Evolutionary conservation across 2,888 invertebrate species (phyloP).

Genomic region (Cryptophagus acutangulus): DNA sequence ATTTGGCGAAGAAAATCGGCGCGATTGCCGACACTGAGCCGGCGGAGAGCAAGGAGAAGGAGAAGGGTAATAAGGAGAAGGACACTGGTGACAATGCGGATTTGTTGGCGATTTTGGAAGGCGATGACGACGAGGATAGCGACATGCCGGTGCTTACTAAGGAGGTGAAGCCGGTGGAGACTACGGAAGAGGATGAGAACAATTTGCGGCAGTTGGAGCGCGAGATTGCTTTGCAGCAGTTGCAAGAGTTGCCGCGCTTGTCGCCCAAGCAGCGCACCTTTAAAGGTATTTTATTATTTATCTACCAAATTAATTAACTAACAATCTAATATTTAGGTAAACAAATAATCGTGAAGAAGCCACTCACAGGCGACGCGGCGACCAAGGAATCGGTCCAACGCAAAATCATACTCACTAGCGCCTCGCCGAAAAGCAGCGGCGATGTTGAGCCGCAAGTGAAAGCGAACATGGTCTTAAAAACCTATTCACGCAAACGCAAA

Average conservation of each 20-base stretch:
- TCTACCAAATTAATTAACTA: no score
- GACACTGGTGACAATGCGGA: conserved; percentile 49
- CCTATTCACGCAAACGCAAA: conserved; percentile 45
- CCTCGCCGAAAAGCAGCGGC: no score
- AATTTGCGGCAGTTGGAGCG: conserved; percentile 46
- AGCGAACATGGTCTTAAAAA: conserved; percentile 41
- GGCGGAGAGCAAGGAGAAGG: conserved; percentile 8
- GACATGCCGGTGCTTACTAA: conserved; percentile 4
- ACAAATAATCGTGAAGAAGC: no score
- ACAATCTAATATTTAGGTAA: no score
- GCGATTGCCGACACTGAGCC: conserved; percentile 11
- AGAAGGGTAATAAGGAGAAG: conserved; percentile 22
- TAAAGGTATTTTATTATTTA: no score
- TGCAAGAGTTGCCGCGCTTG: conserved; percentile 49
- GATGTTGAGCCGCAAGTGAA: conserved; percentile 19
- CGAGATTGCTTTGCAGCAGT: conserved; percentile 55
- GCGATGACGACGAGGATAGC: conserved; percentile 51
- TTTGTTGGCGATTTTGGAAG: conserved; percentile 54
- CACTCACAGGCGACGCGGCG: no score
- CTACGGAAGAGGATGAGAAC: conserved; percentile 21
- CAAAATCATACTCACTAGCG: no score
- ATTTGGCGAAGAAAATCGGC: conserved; percentile 37
- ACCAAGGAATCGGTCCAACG: no score
- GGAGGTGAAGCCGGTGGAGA: conserved; percentile 7
- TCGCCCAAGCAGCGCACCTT: conserved; percentile 23